Conservation (phyloP, 2,797 vertebrate species). For the Naso thynnoides region DNA sequence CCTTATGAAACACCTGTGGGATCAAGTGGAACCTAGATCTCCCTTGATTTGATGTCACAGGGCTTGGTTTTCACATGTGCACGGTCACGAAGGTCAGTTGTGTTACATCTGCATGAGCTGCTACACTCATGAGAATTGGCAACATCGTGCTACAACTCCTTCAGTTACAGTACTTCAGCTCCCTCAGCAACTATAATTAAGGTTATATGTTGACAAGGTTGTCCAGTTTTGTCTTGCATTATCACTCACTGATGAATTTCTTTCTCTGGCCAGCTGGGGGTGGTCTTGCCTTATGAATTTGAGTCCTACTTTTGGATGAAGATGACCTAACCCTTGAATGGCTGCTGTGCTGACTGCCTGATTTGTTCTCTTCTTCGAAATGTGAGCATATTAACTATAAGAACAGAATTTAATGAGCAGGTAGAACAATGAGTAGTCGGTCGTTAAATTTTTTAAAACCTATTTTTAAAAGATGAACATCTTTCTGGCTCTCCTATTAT, state of each 20-base stretch:
- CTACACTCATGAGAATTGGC: background rate
- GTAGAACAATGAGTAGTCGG: too few relatives aligned
- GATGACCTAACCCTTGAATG: background rate
- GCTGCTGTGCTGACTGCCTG: background rate
- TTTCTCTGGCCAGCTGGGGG: conserved; percentile 53
- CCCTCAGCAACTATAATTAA: background rate
- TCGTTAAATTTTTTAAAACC: background rate
- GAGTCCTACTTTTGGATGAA: background rate
- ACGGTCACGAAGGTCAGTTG: too few relatives aligned
- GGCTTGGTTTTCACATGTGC: background rate
- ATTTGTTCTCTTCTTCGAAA: too few relatives aligned
- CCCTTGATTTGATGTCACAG: background rate
- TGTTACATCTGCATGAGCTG: background rate
- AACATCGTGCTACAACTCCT: background rate
- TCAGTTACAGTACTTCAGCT: background rate
- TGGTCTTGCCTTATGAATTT: conserved; percentile 4
- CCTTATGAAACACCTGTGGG: background rate
- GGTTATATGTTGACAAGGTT: background rate
- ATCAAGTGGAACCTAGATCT: background rate
- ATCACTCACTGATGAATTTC: background rate
- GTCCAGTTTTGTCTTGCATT: background rate
- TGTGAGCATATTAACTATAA: background rate
- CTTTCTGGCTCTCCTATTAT: background rate
- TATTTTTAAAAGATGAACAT: background rate
- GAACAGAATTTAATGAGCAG: background rate